phyloP scores from a whole-genome alignment of 2,113 vertebrate genomes.

The Gambusia affinis region DNA sequence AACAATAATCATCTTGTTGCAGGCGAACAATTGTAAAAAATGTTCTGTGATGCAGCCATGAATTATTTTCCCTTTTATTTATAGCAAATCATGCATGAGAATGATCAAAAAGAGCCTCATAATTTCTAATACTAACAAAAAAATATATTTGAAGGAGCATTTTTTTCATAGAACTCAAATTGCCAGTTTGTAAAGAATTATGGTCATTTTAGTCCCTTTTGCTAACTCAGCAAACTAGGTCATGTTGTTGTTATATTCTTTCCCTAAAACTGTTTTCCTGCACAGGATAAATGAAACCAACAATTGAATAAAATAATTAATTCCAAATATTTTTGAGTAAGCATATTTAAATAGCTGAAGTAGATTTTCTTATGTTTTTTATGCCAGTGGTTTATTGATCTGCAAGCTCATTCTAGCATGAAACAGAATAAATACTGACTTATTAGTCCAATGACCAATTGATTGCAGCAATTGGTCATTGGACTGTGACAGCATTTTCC shows the following conservation, averaged over 20 bases:
- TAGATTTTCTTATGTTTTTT: background rate
- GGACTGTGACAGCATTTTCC: too few species aligned
- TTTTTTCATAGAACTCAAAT: background rate
- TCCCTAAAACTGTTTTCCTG: too few species aligned
- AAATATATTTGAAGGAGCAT: background rate
- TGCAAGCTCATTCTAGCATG: constrained; percentile 3
- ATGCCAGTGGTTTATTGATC: background rate
- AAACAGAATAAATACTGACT: constrained; percentile 8
- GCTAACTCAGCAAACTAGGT: too few species aligned
- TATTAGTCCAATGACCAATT: background rate
- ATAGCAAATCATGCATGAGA: background rate
- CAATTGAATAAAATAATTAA: background rate
- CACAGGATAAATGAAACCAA: too few species aligned
- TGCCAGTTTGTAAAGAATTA: too few species aligned
- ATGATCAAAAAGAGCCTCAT: background rate
- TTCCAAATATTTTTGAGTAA: background rate
- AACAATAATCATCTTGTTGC: background rate
- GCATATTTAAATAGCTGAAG: background rate
- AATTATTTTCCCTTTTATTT: background rate
- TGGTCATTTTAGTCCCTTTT: too few species aligned
- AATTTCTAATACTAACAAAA: background rate
- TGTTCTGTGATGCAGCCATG: background rate
- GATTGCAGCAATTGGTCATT: too few species aligned
- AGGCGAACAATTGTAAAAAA: background rate
- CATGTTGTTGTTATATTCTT: too few species aligned